Evolutionary conservation across 2,888 invertebrate genomes (phyloP), one percentile per base, ranked within the genome.

Genomic region (Sphecodes monilicornis): DNA sequence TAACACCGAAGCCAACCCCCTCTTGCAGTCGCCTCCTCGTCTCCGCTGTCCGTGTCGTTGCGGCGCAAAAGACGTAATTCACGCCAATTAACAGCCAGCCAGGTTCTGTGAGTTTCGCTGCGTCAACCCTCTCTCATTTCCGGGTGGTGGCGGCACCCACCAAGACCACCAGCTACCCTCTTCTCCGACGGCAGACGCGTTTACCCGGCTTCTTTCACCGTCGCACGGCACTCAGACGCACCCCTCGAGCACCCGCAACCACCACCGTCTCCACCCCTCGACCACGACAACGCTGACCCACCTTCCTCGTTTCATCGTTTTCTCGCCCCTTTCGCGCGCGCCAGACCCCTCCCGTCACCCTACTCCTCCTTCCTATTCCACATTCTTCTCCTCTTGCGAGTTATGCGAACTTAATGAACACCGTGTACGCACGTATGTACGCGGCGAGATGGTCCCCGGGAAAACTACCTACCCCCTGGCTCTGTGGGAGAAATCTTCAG

Each of bases 81-180:
- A 84, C 88, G 92, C 88, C 92, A 92, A 92, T 92, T 92, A 92
- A 92, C 91, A 90, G 88, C 74, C 88, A 90, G 80, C 80, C 85
- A 85, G 76, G 68, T 80, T 76, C 76, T 74, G 64, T 78, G 88
- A 84, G 79, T 90, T 87, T 87, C 87, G 85, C 84, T 85, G 86
- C 91, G 90, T 88, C 91, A 89, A 91, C 85, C 88, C 85, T 79
- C 86, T 83, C 82, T 86, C 86, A 82, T 88, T 87, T 89, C 81
- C 89, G 78, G 46, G 64, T 74, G 36, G 64, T 43, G 10, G 66
- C 69, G 78, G 72, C 83, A 76, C 73, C 86, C 60, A 69, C 86
- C 36, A 76, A 76, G 72, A 79, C 80, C 76, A 71, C 16, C 57
- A 26, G 11, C n/a, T 13, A 26, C 57, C 57, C 57, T 64, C 29